Conservation (phyloP, 2,797 vertebrate genomes). For the Taenioides sp. region DNA sequence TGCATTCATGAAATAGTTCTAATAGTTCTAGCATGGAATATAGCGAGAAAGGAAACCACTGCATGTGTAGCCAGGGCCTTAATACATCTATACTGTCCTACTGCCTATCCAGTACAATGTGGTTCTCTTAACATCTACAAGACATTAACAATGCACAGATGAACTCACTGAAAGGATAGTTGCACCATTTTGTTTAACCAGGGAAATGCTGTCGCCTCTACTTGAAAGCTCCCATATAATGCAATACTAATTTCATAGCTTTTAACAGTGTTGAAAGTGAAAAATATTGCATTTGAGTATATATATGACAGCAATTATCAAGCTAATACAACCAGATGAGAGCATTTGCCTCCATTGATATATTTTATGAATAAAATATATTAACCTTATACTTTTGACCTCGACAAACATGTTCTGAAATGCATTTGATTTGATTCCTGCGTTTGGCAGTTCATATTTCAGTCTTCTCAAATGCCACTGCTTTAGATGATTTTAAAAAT, state of each 20-base stretch:
- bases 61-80: neutral
- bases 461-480: too few species aligned
- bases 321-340: too few species aligned
- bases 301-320: too few species aligned
- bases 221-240: neutral
- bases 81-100: neutral
- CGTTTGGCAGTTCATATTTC: too few species aligned
- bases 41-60: neutral
- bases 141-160: conserved; percentile 1
- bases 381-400: too few species aligned
- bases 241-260: neutral
- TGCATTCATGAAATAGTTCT: too few species aligned
- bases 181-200: conserved; percentile 1
- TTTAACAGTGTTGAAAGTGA: neutral
- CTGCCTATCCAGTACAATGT: neutral
- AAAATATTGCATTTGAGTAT: neutral
- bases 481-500: too few species aligned
- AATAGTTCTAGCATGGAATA: neutral
- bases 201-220: neutral
- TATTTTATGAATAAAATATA: too few species aligned
- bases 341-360: too few species aligned
- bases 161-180: neutral
- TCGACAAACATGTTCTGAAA: too few species aligned
- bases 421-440: too few species aligned
- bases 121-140: neutral